Conservation (phyloP, 2,113 vertebrate species). For the Bucco capensis region DNA sequence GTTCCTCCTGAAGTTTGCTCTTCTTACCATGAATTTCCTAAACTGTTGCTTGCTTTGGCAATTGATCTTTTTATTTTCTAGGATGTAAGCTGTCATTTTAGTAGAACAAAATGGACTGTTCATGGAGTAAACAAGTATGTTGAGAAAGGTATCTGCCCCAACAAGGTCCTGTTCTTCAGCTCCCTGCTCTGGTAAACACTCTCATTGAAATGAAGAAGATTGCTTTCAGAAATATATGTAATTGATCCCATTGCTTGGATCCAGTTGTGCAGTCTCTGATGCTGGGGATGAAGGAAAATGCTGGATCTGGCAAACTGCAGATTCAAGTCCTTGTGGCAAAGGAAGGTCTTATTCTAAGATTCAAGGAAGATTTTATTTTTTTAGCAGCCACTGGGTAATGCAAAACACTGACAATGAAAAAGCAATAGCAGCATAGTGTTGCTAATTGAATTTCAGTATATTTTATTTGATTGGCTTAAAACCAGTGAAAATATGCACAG, state of each 20-base stretch:
- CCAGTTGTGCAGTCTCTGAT: neutral
- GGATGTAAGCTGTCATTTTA: neutral
- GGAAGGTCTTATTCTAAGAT: neutral
- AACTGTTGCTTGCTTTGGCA: neutral
- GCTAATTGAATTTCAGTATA: neutral
- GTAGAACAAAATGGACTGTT: neutral
- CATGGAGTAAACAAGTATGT: neutral
- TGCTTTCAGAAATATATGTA: neutral
- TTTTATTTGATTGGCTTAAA: neutral
- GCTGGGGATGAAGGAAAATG: neutral
- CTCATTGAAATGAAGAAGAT: neutral
- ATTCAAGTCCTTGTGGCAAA: neutral
- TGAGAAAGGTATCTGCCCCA: neutral
- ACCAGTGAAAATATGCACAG: neutral
- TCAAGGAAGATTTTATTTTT: neutral
- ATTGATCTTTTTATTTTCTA: neutral
- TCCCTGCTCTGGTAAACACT: neutral
- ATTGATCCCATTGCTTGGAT: neutral
- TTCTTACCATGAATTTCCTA: neutral
- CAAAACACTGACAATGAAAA: neutral
- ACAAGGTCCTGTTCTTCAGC: neutral
- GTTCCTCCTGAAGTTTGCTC: neutral
- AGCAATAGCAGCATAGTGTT: neutral
- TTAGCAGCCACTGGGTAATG: neutral
- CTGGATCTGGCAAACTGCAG: neutral